A percentile compares a stretch with the other conserved stretches of the same genome.
Evolutionary conservation across 2,888 invertebrate genomes (phyloP).

Genomic region (Leucania comma): DNA sequence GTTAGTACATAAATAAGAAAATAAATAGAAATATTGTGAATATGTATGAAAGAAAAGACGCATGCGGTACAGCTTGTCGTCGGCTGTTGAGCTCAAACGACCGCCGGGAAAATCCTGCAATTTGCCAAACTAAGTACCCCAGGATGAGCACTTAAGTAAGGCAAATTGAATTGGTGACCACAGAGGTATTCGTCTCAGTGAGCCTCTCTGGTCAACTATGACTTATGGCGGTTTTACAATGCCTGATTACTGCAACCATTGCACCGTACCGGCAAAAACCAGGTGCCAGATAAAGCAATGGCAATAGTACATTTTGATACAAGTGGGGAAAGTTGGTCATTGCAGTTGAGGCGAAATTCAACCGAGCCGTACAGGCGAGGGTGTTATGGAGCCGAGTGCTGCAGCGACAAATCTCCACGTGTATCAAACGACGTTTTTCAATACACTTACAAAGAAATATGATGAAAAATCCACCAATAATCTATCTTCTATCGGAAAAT

Average conservation of each 20-base stretch:
- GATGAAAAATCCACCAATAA: too few relatives aligned
- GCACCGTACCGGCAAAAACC: background rate
- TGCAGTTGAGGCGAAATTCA: too few relatives aligned
- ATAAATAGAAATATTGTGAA: background rate
- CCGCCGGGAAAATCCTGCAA: conserved; percentile 12
- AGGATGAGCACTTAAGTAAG: background rate
- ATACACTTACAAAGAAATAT: too few relatives aligned
- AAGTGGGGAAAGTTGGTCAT: too few relatives aligned
- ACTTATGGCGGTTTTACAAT: background rate
- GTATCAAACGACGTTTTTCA: too few relatives aligned
- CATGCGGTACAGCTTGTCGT: background rate
- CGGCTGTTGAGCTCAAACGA: conserved; percentile 36
- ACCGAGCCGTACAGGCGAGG: too few relatives aligned
- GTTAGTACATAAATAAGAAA: too few relatives aligned
- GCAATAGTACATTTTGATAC: too few relatives aligned
- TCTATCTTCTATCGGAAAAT: too few relatives aligned
- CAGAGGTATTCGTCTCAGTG: background rate
- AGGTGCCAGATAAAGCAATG: too few relatives aligned
- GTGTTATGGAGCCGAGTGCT: too few relatives aligned
- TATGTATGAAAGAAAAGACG: conserved; percentile 1
- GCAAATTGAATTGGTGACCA: background rate
- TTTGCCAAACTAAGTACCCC: conserved; percentile 18
- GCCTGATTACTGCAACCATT: background rate
- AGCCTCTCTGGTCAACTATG: background rate
- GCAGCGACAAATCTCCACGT: too few relatives aligned